Evolutionary conservation across 2,888 invertebrate species (phyloP).

Genomic region (Thymelicus acteon): DNA sequence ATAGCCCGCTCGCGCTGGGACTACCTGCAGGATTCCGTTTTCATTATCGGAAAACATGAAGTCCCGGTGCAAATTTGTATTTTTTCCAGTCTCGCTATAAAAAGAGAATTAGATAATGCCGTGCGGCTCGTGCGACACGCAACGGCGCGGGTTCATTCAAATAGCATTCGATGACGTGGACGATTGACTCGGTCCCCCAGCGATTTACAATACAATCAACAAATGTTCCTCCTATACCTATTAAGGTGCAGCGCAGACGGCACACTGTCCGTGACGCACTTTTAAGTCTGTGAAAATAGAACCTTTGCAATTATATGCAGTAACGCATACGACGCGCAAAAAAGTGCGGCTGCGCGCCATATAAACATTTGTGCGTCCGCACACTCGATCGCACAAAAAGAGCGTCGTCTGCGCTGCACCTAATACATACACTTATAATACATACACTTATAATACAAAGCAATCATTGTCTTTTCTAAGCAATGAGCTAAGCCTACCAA

Average conservation of each 20-base stretch:
- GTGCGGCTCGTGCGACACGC: constrained; percentile 75
- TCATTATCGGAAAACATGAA: constrained; percentile 35
- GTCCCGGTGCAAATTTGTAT: constrained; percentile 44
- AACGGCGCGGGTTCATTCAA: constrained; percentile 74
- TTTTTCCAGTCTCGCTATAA: constrained; percentile 40
- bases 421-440: too few species aligned
- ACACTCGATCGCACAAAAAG: too few species aligned
- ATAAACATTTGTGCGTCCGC: too few species aligned
- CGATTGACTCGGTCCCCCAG: constrained; percentile 64
- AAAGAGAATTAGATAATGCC: constrained; percentile 57
- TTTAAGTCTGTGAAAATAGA: too few species aligned
- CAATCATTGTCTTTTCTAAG: too few species aligned
- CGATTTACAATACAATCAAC: constrained; percentile 50
- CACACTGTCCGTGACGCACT: too few species aligned
- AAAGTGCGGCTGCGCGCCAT: too few species aligned
- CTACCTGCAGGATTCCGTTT: constrained; percentile 20
- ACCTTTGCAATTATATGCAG: too few species aligned
- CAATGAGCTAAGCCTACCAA: too few species aligned
- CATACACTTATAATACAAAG: background rate
- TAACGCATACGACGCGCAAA: too few species aligned
- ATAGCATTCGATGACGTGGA: constrained; percentile 67
- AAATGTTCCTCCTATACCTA: constrained; percentile 38
- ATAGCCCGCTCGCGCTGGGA: constrained; percentile 1
- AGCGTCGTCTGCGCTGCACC: too few species aligned
- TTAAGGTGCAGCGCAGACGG: too few species aligned